phyloP scores from a whole-genome alignment of 2,888 invertebrate species.

The Timandra comae region DNA sequence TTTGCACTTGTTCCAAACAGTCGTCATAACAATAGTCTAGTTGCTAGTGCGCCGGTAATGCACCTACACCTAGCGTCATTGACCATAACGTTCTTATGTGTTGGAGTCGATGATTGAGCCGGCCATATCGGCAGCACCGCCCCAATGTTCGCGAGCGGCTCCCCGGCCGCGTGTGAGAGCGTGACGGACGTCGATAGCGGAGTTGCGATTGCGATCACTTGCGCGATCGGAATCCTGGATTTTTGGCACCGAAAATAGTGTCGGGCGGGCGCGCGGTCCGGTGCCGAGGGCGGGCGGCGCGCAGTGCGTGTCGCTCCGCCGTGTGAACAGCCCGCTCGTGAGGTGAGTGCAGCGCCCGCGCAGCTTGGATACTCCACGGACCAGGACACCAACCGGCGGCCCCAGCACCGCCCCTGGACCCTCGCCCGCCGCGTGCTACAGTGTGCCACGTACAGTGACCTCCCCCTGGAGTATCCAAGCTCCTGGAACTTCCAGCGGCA shows the following conservation, averaged over 20 bases:
- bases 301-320: slow-evolving; percentile 77
- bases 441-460: slow-evolving; percentile 14
- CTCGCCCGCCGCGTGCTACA: slow-evolving; percentile 18
- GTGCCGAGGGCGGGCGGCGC: slow-evolving; percentile 56
- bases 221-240: slow-evolving; percentile 63
- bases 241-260: slow-evolving; percentile 75
- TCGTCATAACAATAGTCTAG: too few relatives aligned
- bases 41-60: slow-evolving; percentile 1
- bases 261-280: slow-evolving; percentile 61
- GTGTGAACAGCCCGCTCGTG: slow-evolving; percentile 73
- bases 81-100: slow-evolving; percentile 19
- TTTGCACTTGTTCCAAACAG: too few relatives aligned
- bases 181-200: slow-evolving; percentile 42
- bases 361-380: slow-evolving; percentile 52
- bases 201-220: slow-evolving; percentile 46
- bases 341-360: slow-evolving; percentile 54
- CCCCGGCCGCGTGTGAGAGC: slow-evolving; percentile 41
- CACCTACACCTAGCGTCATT: slow-evolving; percentile 14
- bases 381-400: slow-evolving; percentile 16
- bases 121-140: slow-evolving; percentile 26
- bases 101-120: slow-evolving; percentile 21
- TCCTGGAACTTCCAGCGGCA: slow-evolving; percentile 33
- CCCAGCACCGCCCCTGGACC: slow-evolving; percentile 19
- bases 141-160: slow-evolving; percentile 13
- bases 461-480: slow-evolving; percentile 56